Conservation (phyloP, 1,140 invertebrate genomes). For the Adelges cooleyi region DNA sequence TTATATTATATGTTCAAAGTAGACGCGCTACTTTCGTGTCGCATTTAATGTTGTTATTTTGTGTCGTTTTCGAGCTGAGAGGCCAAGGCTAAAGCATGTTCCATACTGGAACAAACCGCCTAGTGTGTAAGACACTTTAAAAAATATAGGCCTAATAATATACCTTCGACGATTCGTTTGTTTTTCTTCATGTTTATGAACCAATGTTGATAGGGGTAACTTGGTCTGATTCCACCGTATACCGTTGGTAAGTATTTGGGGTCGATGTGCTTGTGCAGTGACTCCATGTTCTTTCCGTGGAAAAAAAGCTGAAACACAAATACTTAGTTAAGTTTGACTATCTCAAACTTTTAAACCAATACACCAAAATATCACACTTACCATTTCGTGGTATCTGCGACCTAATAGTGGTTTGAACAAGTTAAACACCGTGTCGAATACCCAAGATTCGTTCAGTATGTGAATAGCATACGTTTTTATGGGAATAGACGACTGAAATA, state of each 20-base stretch:
- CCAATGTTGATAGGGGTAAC: conserved; percentile 61
- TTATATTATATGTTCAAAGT: too few relatives aligned
- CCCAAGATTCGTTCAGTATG: conserved; percentile 64
- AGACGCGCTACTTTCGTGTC: too few relatives aligned
- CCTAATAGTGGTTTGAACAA: conserved; percentile 65
- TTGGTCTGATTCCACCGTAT: conserved; percentile 57
- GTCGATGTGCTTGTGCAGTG: conserved; percentile 59
- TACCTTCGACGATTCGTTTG: conserved; percentile 46
- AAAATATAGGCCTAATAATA: too few relatives aligned
- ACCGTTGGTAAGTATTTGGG: conserved; percentile 56
- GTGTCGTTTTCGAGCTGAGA: too few relatives aligned
- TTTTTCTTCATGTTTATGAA: conserved; percentile 49
- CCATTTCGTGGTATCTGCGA: conserved; percentile 51
- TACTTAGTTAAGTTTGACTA: too few relatives aligned
- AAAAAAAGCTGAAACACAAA: conserved; percentile 47
- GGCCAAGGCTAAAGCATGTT: too few relatives aligned
- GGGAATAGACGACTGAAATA: conserved; percentile 53
- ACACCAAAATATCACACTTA: too few relatives aligned
- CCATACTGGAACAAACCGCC: too few relatives aligned
- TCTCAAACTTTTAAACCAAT: too few relatives aligned
- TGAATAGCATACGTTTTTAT: conserved; percentile 61
- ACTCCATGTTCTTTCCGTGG: conserved; percentile 61
- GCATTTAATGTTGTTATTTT: too few relatives aligned
- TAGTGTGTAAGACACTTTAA: too few relatives aligned
- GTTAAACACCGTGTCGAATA: conserved; percentile 62